Evolutionary conservation across 2,888 invertebrate species (phyloP), one percentile per base, ranked within the genome.

Genomic region (Germaria angustata): DNA sequence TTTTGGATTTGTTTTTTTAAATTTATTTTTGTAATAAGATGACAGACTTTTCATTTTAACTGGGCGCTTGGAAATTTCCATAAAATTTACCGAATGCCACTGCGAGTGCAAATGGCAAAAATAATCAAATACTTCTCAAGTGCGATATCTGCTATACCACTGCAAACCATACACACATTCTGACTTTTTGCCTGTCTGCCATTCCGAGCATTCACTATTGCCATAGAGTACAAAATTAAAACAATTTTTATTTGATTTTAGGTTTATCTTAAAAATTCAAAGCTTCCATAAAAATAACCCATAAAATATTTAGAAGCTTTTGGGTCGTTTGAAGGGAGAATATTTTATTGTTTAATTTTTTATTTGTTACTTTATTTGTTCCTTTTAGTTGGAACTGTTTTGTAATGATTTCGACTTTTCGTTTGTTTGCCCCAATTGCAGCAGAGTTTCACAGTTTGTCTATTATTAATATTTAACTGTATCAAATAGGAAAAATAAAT

Each of bases 161-260:
- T n/a, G n/a, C n/a, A n/a, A n/a, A n/a, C n/a, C n/a, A n/a, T n/a
- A n/a, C n/a, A n/a, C n/a, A n/a, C n/a, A n/a, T n/a, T n/a, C n/a
- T n/a, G n/a, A n/a, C n/a, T n/a, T n/a, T n/a, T n/a, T n/a, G n/a
- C n/a, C n/a, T n/a, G 28, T 7, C 57, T 65, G 3, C n/a, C 2
- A 17, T 9, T 32, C 0, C 1, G n/a, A 34, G 34, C 20, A 2
- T 7, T 20, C 17, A 46, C 49, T 34, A 34, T 34, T 34, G n/a
- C 22, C 34, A 57, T 7, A 34, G 49, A 59, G 28, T 22, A 51
- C n/a, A 51, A 17, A 51, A 46, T 49, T 61, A 39, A 51, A 39
- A 59, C n/a, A 51, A 59, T 51, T 72, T 61, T 61, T 39, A 59
- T 49, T 61, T 41, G 51, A 44, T 39, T 61, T 49, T 39, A 46